Base-by-base conservation (phyloP, 53 echinoderm and acorn worm species). In the Pentamera pediparva region DNA sequence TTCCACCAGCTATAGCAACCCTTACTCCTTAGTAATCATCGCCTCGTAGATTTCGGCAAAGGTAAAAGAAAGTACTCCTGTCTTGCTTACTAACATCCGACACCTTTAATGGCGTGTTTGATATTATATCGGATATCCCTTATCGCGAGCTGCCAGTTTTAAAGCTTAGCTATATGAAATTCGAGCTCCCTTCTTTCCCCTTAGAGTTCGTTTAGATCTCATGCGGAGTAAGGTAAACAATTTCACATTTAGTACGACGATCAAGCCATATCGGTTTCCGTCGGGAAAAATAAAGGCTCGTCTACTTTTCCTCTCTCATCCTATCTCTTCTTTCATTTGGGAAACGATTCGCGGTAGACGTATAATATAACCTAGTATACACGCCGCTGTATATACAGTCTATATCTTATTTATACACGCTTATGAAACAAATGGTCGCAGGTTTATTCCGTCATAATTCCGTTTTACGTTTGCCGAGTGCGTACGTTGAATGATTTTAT, bases 251-350 rank as follows among this genome's bases (percentile, higher is more conserved):
- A 67, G 40, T 25, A 37, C 40, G 67, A 67, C 67, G 67, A 67
- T 67, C 67, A 67, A 67, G 41, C 67, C 67, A 67, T 67, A 67
- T 67, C 67, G 45, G 15, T 67, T 67, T 67, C 67, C 67, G 39
- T 15, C 26, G 37, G 26, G 22, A 64, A 64, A 41, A 67, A 41
- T 43, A 45, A 67, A 45, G n/a, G n/a, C n/a, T n/a, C 67, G 67
- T 40, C 67, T 43, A 36, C 37, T 67, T 67, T 67, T 41, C 45
- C 19, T 35, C 25, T 20, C 12, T 57, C 32, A 30, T 57, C 32
- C 12, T 45, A 15, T 45, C 1, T 45, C 1, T n/a, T 15, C 47
- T n/a, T 45, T 45, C 15, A 57, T 57, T 24, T 27, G 5, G 28
- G 7, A 3, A 0, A n/a, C n/a, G n/a, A n/a, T n/a, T n/a, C n/a